Percentiles rank a stretch among this genome's conserved stretches.
phyloP scores from a whole-genome alignment of 2,888 invertebrate genomes.

The Mactromeris polynyma region DNA sequence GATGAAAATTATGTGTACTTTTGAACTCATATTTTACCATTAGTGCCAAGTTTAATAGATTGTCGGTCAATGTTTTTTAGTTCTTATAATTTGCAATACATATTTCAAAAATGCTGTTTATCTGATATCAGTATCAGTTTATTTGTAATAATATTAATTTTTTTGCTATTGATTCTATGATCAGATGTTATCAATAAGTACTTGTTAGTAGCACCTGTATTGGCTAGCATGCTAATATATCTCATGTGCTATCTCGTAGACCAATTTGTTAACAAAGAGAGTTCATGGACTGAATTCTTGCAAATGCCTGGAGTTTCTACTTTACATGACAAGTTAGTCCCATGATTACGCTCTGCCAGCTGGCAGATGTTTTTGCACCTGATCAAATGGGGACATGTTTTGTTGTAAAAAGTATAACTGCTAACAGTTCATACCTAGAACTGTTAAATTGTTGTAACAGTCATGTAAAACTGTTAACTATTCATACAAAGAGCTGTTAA shows the following conservation, averaged over 20 bases:
- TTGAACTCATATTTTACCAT: background rate
- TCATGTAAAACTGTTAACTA: too few species aligned
- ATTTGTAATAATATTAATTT: background rate
- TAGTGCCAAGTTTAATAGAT: constrained; percentile 11
- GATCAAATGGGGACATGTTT: background rate
- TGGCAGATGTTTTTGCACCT: background rate
- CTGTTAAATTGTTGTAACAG: too few species aligned
- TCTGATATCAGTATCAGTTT: too few species aligned
- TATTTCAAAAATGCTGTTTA: background rate
- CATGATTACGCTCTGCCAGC: too few species aligned
- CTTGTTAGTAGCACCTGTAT: background rate
- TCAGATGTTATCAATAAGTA: background rate
- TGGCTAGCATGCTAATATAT: background rate
- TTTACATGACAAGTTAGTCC: background rate
- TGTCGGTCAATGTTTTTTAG: background rate
- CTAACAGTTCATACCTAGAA: too few species aligned
- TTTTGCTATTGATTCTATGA: background rate
- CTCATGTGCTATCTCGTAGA: background rate
- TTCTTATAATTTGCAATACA: background rate
- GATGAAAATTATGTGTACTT: background rate
- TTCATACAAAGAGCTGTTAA: too few species aligned
- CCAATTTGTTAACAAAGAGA: background rate
- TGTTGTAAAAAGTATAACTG: too few species aligned
- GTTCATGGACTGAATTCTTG: background rate
- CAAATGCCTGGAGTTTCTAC: background rate